These are phyloP conservation scores for Microctonus hyperodae DNA, from an alignment of 2,888 invertebrate species.

Conservation along the genomic window DNA sequence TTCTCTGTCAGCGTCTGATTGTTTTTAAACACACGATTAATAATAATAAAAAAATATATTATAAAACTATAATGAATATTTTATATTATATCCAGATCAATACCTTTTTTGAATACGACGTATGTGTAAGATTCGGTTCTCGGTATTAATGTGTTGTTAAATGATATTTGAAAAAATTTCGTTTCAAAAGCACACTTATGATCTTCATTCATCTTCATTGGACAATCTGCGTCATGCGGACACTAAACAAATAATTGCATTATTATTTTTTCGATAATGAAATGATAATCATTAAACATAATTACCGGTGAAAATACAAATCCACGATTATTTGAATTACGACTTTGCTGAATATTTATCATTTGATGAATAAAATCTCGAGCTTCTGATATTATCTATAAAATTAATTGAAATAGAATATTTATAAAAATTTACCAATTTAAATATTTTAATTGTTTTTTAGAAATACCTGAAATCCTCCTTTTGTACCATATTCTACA, in stretches of 20 bases:
- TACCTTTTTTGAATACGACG: conserved; percentile 82
- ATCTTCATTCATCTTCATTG: conserved; percentile 68
- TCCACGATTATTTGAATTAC: conserved; percentile 60
- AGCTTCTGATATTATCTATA: conserved; percentile 77
- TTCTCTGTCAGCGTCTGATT: neutral
- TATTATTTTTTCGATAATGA: conserved; percentile 18
- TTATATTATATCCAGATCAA: neutral
- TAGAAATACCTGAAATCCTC: conserved; percentile 74
- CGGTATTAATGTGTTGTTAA: conserved; percentile 54
- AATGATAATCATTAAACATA: conserved; percentile 38
- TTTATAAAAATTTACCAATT: conserved; percentile 7
- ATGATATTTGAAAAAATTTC: conserved; percentile 68
- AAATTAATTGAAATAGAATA: conserved; percentile 32
- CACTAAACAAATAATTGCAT: conserved; percentile 68
- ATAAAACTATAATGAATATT: neutral
- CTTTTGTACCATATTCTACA: conserved; percentile 83
- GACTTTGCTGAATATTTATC: conserved; percentile 51
- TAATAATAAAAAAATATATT: conserved; percentile 1
- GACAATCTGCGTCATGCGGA: conserved; percentile 83
- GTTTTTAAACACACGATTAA: conserved; percentile 2
- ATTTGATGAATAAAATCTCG: conserved; percentile 77
- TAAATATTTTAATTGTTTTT: conserved; percentile 18
- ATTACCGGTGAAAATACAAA: conserved; percentile 81
- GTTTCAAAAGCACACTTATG: conserved; percentile 83
- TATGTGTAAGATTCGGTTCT: conserved; percentile 75